A percentile compares a stretch with the other conserved stretches of the same genome.
Conservation (phyloP, 2,113 vertebrate species). For the Cettia cetti region DNA sequence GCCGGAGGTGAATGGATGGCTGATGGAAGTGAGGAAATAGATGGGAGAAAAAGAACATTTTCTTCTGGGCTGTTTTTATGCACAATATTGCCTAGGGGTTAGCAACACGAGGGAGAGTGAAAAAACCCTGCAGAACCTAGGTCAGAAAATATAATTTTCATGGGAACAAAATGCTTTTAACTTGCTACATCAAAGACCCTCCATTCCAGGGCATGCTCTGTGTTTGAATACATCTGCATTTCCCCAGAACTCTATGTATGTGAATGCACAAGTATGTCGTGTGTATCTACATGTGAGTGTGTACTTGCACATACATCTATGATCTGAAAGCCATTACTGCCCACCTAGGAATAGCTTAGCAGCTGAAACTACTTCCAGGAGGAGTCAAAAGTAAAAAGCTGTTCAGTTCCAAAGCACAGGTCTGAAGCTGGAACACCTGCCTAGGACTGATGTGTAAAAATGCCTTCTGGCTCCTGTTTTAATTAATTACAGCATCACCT, state of each 20-base stretch:
- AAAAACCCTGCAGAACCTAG: neutral
- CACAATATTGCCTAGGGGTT: neutral
- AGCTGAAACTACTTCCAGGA: neutral
- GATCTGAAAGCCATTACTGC: neutral
- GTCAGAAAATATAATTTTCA: neutral
- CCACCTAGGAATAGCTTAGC: neutral
- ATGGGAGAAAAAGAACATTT: neutral
- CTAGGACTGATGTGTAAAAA: neutral
- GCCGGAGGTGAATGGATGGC: neutral
- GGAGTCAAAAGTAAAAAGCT: neutral
- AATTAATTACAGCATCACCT: neutral
- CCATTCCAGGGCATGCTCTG: neutral
- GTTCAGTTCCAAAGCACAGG: neutral
- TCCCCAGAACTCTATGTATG: neutral
- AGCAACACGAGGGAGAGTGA: neutral
- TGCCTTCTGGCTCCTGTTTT: neutral
- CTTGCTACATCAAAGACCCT: neutral
- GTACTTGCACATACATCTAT: neutral
- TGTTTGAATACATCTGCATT: neutral
- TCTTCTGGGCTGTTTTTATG: neutral
- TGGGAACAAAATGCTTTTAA: slow-evolving; percentile 10
- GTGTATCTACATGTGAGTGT: neutral
- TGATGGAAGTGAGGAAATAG: neutral
- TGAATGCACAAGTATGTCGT: neutral
- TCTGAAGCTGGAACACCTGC: neutral